Conservation (phyloP, 2,797 vertebrate genomes). For the Parauchenoglanis punctatus region DNA sequence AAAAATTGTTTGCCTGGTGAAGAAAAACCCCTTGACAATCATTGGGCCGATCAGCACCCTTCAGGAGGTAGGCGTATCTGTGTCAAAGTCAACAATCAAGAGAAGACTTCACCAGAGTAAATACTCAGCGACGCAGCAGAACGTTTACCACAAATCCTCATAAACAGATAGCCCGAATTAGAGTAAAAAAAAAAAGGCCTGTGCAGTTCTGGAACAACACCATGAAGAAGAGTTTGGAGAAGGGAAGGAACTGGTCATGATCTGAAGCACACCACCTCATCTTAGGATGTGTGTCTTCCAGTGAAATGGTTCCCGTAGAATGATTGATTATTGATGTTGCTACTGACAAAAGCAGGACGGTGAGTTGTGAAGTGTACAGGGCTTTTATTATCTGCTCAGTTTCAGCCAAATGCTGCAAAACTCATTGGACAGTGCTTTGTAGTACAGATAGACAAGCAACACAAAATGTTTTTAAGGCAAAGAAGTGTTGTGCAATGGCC, state of each 20-base stretch:
- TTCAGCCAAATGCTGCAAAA: not conserved
- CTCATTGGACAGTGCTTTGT: not conserved
- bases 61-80: slow-evolving; percentile 13
- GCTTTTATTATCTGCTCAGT: not conserved
- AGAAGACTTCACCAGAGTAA: not conserved
- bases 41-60: slow-evolving; percentile 38
- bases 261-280: not conserved
- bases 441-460: not conserved
- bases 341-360: not conserved
- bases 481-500: not conserved
- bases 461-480: not conserved
- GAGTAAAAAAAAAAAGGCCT: not conserved
- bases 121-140: not conserved
- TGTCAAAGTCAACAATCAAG: slow-evolving; percentile 34
- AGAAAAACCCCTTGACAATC: slow-evolving; percentile 38
- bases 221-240: not conserved
- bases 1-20: not conserved
- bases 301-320: not conserved
- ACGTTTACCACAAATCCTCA: not conserved
- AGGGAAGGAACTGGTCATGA: not conserved
- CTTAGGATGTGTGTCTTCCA: not conserved
- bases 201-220: not conserved
- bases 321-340: not conserved
- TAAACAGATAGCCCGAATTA: not conserved
- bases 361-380: not conserved